Conservation (phyloP, 2,113 vertebrate species). For the Piprites chloris region DNA sequence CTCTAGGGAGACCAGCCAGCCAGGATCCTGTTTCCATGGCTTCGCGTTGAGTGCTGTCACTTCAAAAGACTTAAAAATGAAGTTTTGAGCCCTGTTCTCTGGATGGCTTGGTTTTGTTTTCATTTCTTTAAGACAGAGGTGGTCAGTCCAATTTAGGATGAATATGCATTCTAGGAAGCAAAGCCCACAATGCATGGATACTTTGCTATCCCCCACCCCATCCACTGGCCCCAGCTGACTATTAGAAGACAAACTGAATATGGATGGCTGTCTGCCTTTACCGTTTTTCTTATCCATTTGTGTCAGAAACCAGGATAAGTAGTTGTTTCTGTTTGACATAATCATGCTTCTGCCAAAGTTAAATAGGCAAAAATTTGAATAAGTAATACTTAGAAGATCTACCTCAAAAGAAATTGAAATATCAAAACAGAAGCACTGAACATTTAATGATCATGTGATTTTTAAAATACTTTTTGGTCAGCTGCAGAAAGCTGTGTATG, state of each 20-base stretch:
- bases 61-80: not conserved
- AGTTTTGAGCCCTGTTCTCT: not conserved
- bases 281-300: not conserved
- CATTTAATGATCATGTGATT: not conserved
- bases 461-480: not conserved
- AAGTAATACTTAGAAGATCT: not conserved
- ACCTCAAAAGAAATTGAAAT: not conserved
- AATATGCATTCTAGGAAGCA: not conserved
- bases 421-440: not conserved
- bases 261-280: not conserved
- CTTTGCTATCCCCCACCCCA: rapidly evolving
- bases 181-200: not conserved
- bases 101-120: not conserved
- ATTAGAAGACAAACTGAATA: not conserved
- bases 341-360: not conserved
- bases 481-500: not conserved
- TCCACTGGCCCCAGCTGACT: not conserved
- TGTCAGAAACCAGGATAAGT: not conserved
- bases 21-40: not conserved
- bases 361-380: not conserved
- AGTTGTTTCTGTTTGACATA: not conserved
- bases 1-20: not conserved
- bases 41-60: not conserved
- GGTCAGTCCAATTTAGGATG: not conserved
- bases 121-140: not conserved